phyloP scores from a whole-genome alignment of 2,888 invertebrate genomes.

The Trissonchulus sp. region DNA sequence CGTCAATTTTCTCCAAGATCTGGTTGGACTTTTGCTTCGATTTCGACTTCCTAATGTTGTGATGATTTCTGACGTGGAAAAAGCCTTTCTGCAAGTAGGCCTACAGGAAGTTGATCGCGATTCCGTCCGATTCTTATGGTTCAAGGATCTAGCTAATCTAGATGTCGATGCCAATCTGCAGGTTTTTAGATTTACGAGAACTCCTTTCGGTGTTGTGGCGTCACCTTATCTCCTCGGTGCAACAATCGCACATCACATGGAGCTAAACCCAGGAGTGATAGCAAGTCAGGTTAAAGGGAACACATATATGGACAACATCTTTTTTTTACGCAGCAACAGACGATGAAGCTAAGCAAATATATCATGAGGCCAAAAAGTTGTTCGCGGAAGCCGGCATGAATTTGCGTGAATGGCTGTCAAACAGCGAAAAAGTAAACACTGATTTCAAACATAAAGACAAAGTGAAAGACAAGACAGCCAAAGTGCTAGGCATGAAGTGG shows the following conservation, averaged over 20 bases:
- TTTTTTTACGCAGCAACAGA: neutral
- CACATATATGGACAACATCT: too few relatives aligned
- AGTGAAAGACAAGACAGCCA: neutral
- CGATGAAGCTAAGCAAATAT: neutral
- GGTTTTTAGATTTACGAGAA: slow-evolving; percentile 33
- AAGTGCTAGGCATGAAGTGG: neutral
- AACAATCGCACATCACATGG: slow-evolving; percentile 32
- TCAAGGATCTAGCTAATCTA: slow-evolving; percentile 13
- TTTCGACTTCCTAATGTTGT: neutral
- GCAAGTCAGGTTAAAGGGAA: too few relatives aligned
- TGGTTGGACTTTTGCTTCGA: neutral
- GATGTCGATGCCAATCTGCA: slow-evolving; percentile 33
- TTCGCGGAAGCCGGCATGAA: neutral
- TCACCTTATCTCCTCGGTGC: slow-evolving; percentile 35
- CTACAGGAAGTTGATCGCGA: slow-evolving; percentile 35
- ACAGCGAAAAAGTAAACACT: neutral
- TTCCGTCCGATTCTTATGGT: neutral
- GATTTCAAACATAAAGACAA: neutral
- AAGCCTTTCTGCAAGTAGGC: slow-evolving; percentile 39
- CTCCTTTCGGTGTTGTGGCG: slow-evolving; percentile 37
- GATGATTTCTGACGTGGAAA: slow-evolving; percentile 36
- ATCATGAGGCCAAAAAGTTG: neutral
- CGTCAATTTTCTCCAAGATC: neutral
- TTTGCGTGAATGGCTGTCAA: slow-evolving; percentile 1
- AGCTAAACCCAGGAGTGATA: too few relatives aligned